phyloP scores from a whole-genome alignment of 1,140 invertebrate species.

The Drosophila santomea region DNA sequence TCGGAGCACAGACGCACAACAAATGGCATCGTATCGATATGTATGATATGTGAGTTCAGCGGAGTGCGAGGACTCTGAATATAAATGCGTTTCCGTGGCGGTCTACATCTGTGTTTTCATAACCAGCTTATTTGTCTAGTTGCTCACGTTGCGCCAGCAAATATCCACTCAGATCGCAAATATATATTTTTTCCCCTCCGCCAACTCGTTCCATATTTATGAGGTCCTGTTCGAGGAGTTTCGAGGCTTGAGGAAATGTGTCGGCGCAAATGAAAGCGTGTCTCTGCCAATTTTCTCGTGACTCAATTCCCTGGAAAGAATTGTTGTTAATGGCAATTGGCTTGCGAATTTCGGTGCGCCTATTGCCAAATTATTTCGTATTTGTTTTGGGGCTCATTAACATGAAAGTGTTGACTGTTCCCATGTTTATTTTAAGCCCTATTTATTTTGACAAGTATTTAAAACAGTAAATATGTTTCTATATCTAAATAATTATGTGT shows the following conservation, averaged over 20 bases:
- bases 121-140: slow-evolving; percentile 42
- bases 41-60: slow-evolving; percentile 24
- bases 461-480: not conserved
- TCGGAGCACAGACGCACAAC: slow-evolving; percentile 1
- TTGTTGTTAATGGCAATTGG: slow-evolving; percentile 4
- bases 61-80: slow-evolving; percentile 28
- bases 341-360: not conserved
- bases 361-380: slow-evolving; percentile 7
- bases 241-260: slow-evolving; percentile 17
- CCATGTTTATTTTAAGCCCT: not conserved
- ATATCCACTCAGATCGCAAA: slow-evolving; percentile 12
- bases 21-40: slow-evolving; percentile 17
- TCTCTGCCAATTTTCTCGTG: slow-evolving; percentile 12
- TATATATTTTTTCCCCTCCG: not conserved
- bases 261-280: slow-evolving; percentile 22
- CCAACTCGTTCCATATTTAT: slow-evolving; percentile 21
- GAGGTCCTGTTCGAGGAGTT: slow-evolving; percentile 1
- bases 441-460: not conserved
- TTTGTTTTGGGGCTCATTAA: slow-evolving; percentile 9
- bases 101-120: slow-evolving; percentile 33
- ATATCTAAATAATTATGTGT: not conserved
- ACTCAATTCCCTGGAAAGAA: slow-evolving; percentile 5
- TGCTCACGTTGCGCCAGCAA: slow-evolving; percentile 37
- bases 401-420: not conserved
- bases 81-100: slow-evolving; percentile 24